These are phyloP conservation scores for Hirtodrosophila cameraria DNA, from an alignment of 2,888 invertebrate genomes.

Conservation along the genomic window DNA sequence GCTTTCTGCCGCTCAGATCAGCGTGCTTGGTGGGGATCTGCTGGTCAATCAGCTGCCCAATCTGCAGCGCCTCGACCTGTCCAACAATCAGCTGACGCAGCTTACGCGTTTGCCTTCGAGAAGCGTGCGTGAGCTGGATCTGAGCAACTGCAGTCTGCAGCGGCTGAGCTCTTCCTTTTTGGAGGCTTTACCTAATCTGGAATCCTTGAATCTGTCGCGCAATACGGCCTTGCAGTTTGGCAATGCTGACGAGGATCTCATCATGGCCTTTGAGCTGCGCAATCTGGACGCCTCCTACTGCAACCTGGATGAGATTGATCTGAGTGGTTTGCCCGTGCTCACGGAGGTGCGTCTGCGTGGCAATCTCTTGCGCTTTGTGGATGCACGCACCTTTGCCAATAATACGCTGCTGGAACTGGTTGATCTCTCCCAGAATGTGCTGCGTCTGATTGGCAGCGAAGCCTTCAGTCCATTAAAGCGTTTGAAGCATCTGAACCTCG, in stretches of 20 bases:
- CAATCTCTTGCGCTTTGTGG: slow-evolving; percentile 87
- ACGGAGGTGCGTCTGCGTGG: slow-evolving; percentile 86
- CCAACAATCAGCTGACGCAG: slow-evolving; percentile 85
- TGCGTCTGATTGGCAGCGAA: slow-evolving; percentile 86
- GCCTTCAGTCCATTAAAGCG: slow-evolving; percentile 87
- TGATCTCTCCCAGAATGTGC: slow-evolving; percentile 88
- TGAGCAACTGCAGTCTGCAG: slow-evolving; percentile 86
- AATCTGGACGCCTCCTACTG: slow-evolving; percentile 87
- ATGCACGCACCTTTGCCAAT: slow-evolving; percentile 86
- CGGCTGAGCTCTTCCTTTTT: slow-evolving; percentile 86
- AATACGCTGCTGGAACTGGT: slow-evolving; percentile 87
- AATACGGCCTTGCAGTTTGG: slow-evolving; percentile 86
- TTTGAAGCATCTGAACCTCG: slow-evolving; percentile 88
- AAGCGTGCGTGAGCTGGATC: slow-evolving; percentile 85
- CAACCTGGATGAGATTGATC: slow-evolving; percentile 86
- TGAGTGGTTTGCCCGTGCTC: slow-evolving; percentile 87
- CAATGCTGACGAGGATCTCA: slow-evolving; percentile 79
- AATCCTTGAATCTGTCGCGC: slow-evolving; percentile 86
- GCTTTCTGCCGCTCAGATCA: slow-evolving; percentile 84
- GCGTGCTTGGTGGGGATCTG: slow-evolving; percentile 84
- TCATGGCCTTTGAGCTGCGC: slow-evolving; percentile 85
- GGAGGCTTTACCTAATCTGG: slow-evolving; percentile 86
- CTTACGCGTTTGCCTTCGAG: slow-evolving; percentile 85
- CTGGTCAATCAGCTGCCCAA: slow-evolving; percentile 84
- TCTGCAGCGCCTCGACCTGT: slow-evolving; percentile 85